A percentile compares a stretch with the other conserved stretches of the same genome.
Evolutionary conservation across 2,797 vertebrate genomes (phyloP).

Genomic region (Ibycter americanus): DNA sequence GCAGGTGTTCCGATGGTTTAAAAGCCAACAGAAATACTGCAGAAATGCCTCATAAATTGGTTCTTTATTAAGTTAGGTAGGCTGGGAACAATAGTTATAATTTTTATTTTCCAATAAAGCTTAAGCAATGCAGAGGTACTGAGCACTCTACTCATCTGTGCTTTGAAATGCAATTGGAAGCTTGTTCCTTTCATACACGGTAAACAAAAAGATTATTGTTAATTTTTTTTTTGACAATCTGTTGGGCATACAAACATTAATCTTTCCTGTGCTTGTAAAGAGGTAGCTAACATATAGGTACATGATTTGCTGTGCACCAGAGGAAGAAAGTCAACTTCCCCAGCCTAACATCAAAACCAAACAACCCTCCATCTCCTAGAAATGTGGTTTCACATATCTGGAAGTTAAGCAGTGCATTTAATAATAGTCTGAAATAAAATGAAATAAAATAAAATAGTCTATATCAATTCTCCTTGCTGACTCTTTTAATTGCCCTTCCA

Average conservation of each 20-base stretch:
- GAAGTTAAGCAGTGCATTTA: neutral
- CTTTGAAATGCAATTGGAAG: neutral
- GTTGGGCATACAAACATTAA: neutral
- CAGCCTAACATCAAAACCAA: neutral
- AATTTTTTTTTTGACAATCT: neutral
- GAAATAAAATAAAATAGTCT: neutral
- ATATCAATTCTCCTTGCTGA: neutral
- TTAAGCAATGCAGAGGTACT: neutral
- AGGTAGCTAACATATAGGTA: neutral
- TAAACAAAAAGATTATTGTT: neutral
- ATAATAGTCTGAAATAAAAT: neutral
- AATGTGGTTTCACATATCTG: neutral
- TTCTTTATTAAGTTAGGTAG: neutral
- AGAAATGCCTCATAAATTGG: neutral
- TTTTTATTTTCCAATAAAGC: neutral
- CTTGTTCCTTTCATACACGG: neutral
- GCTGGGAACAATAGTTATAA: neutral
- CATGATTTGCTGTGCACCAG: neutral
- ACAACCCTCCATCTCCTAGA: neutral
- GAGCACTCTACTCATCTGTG: neutral
- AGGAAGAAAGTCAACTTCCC: neutral
- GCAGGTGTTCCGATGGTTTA: neutral
- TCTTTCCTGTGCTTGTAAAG: neutral
- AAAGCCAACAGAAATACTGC: neutral
- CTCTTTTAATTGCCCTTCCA: neutral